Evolutionary conservation across 2,797 vertebrate genomes (phyloP), one percentile per base, ranked within the genome.

Genomic region (Alcedo quadribrachys): DNA sequence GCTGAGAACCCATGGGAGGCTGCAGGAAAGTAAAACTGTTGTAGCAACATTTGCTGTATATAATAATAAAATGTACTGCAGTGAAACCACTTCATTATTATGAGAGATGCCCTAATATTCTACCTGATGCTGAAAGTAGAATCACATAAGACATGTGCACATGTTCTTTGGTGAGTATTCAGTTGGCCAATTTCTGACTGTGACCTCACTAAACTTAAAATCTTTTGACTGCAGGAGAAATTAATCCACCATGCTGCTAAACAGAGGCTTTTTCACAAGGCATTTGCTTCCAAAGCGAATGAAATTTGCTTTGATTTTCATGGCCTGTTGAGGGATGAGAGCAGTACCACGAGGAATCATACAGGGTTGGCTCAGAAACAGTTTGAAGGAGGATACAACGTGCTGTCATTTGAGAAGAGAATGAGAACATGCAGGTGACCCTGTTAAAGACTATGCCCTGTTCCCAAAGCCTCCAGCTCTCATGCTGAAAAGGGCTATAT

Each of bases 261-360:
- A 81, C 42, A 87, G 83, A 90, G 87, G 67, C 40, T 84, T 87
- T 81, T 89, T 62, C 75, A 89, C 35, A n/a, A 60, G 71, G 48
- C 76, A 75, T 82, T 78, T 75, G 75, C 84, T 87, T 88, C 78
- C 71, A 83, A 91, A 93, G 62, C 75, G 81, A 83, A 90, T 80
- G 27, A 77, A 66, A 88, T 85, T 89, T 87, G 58, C 90, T 93
- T 92, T 91, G 81, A 90, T 90, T 93, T 92, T 78, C 79, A 43
- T 83, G 81, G 54, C 76, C 54, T 87, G 55, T 78, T 3, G 17
- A 93, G 37, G 33, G 55, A 76, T 35, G 73, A 78, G 55, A 92
- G 70, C 76, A 91, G 66, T 53, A 35, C 69, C 4, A 3, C 57
- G 27, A 83, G 28, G 66, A 71, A 42, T 58, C 54, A 20, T 9